Evolutionary conservation across 2,888 invertebrate genomes (phyloP).

Genomic region (Synergus umbraculus): DNA sequence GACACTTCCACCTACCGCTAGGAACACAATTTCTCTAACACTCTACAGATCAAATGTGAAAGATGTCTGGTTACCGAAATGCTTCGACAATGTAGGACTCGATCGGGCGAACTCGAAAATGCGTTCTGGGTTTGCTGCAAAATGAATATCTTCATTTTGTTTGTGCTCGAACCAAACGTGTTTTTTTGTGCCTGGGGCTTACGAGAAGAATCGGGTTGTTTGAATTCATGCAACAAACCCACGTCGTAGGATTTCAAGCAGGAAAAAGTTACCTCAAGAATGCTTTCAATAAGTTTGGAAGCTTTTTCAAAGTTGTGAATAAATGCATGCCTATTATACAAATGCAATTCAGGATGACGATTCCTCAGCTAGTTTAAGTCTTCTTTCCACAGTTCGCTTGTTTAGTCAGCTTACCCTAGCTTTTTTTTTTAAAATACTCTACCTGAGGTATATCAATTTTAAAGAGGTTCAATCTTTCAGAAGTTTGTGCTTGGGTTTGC

Average conservation of each 20-base stretch:
- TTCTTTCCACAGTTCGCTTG: slow-evolving; percentile 18
- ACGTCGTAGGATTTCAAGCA: neutral
- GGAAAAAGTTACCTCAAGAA: slow-evolving; percentile 26
- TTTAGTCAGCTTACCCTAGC: slow-evolving; percentile 17
- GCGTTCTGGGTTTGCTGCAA: neutral
- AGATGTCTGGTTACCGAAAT: slow-evolving; percentile 48
- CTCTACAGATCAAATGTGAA: slow-evolving; percentile 56
- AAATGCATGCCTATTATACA: slow-evolving; percentile 37
- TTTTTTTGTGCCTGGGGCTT: neutral
- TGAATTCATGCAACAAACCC: neutral
- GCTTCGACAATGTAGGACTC: neutral
- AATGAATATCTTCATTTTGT: neutral
- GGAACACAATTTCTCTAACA: slow-evolving; percentile 58
- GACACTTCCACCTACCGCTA: slow-evolving; percentile 67
- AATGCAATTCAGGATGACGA: slow-evolving; percentile 25
- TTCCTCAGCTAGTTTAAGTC: slow-evolving; percentile 25
- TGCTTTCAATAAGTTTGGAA: slow-evolving; percentile 12
- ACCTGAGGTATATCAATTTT: neutral
- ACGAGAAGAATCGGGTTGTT: neutral
- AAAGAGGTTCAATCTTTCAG: slow-evolving; percentile 2
- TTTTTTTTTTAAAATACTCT: neutral
- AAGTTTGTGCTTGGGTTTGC: neutral
- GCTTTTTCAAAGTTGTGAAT: slow-evolving; percentile 27
- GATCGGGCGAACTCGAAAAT: slow-evolving; percentile 25
- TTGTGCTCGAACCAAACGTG: slow-evolving; percentile 11